Percentiles rank a stretch among this genome's conserved stretches.
Evolutionary conservation across 2,888 invertebrate species (phyloP).

Genomic region (Crematogaster levior): DNA sequence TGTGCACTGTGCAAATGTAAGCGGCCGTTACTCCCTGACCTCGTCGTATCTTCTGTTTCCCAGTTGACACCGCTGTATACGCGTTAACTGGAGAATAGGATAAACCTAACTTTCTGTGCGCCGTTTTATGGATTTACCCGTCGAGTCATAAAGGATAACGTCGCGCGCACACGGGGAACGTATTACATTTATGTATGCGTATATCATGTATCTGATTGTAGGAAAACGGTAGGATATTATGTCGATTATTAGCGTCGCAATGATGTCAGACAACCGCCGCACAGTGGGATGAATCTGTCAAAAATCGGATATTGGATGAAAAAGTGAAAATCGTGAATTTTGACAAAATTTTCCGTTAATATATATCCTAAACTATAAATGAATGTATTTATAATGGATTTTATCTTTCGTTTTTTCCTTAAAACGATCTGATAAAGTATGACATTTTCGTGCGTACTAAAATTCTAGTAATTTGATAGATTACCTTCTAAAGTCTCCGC

Average conservation of each 20-base stretch:
- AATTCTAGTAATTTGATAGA: not conserved
- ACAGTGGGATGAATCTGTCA: not conserved
- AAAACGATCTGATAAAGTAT: not conserved
- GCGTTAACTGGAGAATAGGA: constrained; percentile 73
- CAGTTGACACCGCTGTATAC: constrained; percentile 68
- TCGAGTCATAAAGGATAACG: constrained; percentile 73
- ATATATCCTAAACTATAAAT: not conserved
- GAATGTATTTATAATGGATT: not conserved
- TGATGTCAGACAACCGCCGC: constrained; percentile 27
- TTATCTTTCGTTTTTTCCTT: not conserved
- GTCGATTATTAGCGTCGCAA: constrained; percentile 60
- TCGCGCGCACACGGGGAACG: constrained; percentile 61
- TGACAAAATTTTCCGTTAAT: not conserved
- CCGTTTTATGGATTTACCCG: constrained; percentile 75
- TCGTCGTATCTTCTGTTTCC: constrained; percentile 74
- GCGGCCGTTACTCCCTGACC: constrained; percentile 76
- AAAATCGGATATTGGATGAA: not conserved
- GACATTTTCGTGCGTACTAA: not conserved
- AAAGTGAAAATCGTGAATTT: not conserved
- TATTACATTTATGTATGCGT: constrained; percentile 73
- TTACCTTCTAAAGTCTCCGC: not conserved
- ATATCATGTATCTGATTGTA: constrained; percentile 73
- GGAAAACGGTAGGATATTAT: constrained; percentile 62
- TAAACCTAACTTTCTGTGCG: constrained; percentile 73
- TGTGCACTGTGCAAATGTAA: constrained; percentile 73